phyloP scores from a whole-genome alignment of 2,888 invertebrate species.

The Hymenopus coronatus region DNA sequence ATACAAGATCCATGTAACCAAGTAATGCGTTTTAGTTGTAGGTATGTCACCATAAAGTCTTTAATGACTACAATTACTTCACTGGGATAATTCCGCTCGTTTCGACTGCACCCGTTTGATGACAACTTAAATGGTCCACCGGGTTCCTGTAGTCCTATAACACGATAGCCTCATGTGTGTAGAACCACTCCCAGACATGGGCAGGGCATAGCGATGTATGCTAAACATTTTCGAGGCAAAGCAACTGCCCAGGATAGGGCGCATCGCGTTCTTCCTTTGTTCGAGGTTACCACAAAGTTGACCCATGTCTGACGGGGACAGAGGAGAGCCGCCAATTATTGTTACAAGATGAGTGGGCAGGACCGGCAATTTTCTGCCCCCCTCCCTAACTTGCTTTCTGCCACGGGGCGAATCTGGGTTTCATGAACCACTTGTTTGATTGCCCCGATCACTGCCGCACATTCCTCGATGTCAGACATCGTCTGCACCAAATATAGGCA shows the following conservation, averaged over 20 bases:
- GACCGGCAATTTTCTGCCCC: constrained; percentile 9
- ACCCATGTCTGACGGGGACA: constrained; percentile 19
- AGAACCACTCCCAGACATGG: background rate
- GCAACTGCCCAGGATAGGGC: background rate
- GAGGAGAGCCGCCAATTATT: constrained; percentile 15
- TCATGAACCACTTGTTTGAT: constrained; percentile 13
- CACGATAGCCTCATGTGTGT: background rate
- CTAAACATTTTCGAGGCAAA: constrained; percentile 4
- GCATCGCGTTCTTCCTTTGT: constrained; percentile 12
- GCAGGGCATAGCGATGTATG: constrained; percentile 18
- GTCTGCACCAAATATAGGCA: background rate
- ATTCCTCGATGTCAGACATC: background rate
- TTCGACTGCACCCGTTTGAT: background rate
- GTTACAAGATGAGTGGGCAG: constrained; percentile 13
- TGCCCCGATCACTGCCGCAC: constrained; percentile 1
- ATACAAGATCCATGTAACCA: background rate
- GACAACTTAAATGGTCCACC: background rate
- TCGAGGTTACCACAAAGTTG: constrained; percentile 17
- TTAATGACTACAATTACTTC: background rate
- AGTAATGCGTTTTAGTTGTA: no score
- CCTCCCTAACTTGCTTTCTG: background rate
- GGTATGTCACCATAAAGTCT: background rate
- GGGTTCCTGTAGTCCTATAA: background rate
- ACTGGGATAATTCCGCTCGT: background rate
- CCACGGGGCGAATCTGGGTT: constrained; percentile 12